A percentile compares a stretch with the other conserved stretches of the same genome.
Evolutionary conservation across 2,888 invertebrate genomes (phyloP).

Genomic region (Patella caerulea): DNA sequence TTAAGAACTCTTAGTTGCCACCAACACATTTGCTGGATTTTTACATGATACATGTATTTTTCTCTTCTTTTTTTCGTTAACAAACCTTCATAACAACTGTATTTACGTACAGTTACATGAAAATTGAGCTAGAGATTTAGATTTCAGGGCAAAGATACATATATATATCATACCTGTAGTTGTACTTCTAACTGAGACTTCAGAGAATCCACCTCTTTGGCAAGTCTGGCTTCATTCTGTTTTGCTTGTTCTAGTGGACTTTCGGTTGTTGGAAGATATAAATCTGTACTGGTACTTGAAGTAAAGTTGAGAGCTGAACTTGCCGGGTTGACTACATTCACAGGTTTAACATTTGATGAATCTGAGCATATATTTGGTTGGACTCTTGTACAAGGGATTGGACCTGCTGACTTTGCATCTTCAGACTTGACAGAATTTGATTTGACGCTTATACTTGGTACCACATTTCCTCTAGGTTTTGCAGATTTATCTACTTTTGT

Average conservation of each 20-base stretch:
- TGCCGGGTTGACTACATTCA: conserved; percentile 3
- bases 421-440: conserved; percentile 5
- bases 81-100: no score
- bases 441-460: not conserved
- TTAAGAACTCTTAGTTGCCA: no score
- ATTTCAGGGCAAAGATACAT: no score
- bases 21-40: no score
- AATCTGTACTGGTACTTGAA: conserved; percentile 7
- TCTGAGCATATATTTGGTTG: not conserved
- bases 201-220: conserved; percentile 51
- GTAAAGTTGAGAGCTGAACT: not conserved
- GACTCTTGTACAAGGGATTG: not conserved
- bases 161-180: conserved; percentile 34
- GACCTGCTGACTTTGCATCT: not conserved
- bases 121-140: no score
- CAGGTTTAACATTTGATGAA: not conserved
- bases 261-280: not conserved
- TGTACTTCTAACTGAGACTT: conserved; percentile 51
- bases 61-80: no score
- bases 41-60: no score
- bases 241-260: conserved; percentile 21
- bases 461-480: not conserved
- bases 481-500: not conserved
- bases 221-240: conserved; percentile 40
- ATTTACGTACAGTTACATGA: no score